Percentiles rank a stretch among this genome's conserved stretches.
These are phyloP conservation scores for Diplazon laetatorius DNA, from an alignment of 2,888 invertebrate species.

Conservation along the genomic window DNA sequence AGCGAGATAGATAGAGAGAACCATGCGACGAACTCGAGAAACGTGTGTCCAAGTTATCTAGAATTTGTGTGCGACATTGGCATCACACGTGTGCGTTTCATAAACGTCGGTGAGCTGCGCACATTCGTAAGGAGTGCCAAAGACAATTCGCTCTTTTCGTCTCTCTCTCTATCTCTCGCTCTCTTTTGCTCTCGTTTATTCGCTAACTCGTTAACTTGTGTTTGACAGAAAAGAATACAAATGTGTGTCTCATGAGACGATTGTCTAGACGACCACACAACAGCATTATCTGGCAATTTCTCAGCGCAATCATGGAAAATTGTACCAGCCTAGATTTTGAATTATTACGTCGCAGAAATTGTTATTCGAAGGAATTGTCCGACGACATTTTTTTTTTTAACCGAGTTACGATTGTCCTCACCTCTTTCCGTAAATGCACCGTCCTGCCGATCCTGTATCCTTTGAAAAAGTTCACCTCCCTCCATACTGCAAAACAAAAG, in stretches of 20 bases:
- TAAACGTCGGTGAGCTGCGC: background rate
- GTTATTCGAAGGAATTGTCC: background rate
- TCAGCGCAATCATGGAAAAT: background rate
- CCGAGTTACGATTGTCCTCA: conserved; percentile 75
- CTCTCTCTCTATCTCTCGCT: conserved; percentile 10
- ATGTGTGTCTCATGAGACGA: conserved; percentile 30
- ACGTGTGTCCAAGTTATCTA: conserved; percentile 4
- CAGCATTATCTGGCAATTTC: background rate
- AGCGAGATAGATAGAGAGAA: too few relatives aligned
- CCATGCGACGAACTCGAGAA: conserved; percentile 13
- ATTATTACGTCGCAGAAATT: background rate
- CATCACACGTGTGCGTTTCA: conserved; percentile 6
- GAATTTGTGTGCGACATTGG: background rate
- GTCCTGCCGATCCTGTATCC: conserved; percentile 97
- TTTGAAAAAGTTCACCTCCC: conserved; percentile 98
- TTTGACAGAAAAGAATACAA: conserved; percentile 9
- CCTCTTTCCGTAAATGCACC: conserved; percentile 98
- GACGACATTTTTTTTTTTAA: background rate
- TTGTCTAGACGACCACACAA: background rate
- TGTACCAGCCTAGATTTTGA: background rate
- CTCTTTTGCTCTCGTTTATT: conserved; percentile 11
- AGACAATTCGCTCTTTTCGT: background rate
- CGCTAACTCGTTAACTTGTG: conserved; percentile 1
- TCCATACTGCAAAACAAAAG: conserved; percentile 89
- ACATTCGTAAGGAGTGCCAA: conserved; percentile 17